Evolutionary conservation across 1,140 invertebrate genomes (phyloP), one percentile per base, ranked within the genome.

Genomic region (Olivierus martensii): DNA sequence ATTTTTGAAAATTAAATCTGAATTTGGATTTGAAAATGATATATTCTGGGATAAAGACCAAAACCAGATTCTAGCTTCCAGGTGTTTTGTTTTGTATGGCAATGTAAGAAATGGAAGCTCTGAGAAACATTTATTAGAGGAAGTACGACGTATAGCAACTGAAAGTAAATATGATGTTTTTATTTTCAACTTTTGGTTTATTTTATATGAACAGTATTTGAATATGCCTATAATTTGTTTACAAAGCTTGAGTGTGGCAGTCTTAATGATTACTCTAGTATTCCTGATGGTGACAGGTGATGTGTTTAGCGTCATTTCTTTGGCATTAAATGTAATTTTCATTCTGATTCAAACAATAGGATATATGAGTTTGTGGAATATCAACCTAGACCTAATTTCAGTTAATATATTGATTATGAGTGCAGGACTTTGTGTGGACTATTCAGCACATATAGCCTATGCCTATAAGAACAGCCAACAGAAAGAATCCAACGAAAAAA

Each of bases 201-300:
- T 93, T 5, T 92, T 89, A 68, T 93, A 92, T 65, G 90, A 94
- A 71, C 79, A 92, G 77, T 93, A 94, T 65, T 86, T 95, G 59
- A 73, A 91, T 18, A 87, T 97, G 2, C 76, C 86, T 22, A 87
- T 88, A 0, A 88, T 87, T 2, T 93, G 88, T 3, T 78, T 96
- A 6, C 90, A 95, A 62, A 86, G 88, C 54, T 87, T 96, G 71
- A 75, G 87, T 0, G 83, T 93, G 46, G 91, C 91, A n/a, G n/a
- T n/a, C 14, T 87, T 90, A 0, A 84, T 91, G 34, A 95, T 98
- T 90, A 90, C 94, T 80, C 70, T 94, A 22, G 87, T 94, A 17
- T 89, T 89, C 0, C 84, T 93, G 58, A 79, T 96, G 46, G 95
- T 96, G 66, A 94, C 97, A 38, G 92, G 92, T 0, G 93, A 94